These are phyloP conservation scores for Serranus cabrilla DNA, from an alignment of 2,797 vertebrate species.

Conservation along the genomic window DNA sequence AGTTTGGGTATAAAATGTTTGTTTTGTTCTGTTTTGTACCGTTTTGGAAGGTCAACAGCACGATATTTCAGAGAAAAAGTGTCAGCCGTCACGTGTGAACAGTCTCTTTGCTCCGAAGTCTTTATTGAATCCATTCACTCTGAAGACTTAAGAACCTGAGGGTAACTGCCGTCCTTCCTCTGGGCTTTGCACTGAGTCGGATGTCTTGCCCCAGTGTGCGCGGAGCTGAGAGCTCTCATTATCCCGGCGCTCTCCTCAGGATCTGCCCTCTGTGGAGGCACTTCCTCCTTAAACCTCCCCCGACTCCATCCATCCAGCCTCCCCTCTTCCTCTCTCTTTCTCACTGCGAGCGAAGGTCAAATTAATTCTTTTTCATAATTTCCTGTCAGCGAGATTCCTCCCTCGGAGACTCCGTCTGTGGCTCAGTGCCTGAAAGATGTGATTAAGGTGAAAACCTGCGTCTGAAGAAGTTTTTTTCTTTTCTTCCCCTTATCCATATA, in stretches of 20 bases:
- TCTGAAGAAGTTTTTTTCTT: slow-evolving; percentile 54
- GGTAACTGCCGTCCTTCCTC: slow-evolving; percentile 65
- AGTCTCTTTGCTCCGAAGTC: slow-evolving; percentile 35
- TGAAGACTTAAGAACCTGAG: slow-evolving; percentile 49
- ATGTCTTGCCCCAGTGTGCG: slow-evolving; percentile 59
- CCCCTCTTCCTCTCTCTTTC: slow-evolving; percentile 39
- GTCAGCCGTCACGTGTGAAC: slow-evolving; percentile 16
- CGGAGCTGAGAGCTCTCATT: slow-evolving; percentile 73
- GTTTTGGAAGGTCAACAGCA: neutral
- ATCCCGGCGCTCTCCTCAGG: slow-evolving; percentile 67
- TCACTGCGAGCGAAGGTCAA: slow-evolving; percentile 80
- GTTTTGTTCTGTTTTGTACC: no score
- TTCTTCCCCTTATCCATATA: slow-evolving; percentile 4
- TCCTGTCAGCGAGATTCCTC: slow-evolving; percentile 75
- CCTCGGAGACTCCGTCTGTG: slow-evolving; percentile 68
- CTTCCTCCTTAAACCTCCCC: slow-evolving; percentile 64
- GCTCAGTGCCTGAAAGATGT: slow-evolving; percentile 71
- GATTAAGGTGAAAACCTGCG: slow-evolving; percentile 77
- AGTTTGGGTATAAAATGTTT: no score
- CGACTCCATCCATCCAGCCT: slow-evolving; percentile 40
- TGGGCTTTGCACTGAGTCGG: slow-evolving; percentile 60
- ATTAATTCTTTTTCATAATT: slow-evolving; percentile 84
- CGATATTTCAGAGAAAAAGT: neutral
- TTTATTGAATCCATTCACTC: slow-evolving; percentile 58
- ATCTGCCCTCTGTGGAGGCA: slow-evolving; percentile 65